Evolutionary conservation across 2,113 vertebrate species (phyloP).

Genomic region (Engystomops pustulosus): DNA sequence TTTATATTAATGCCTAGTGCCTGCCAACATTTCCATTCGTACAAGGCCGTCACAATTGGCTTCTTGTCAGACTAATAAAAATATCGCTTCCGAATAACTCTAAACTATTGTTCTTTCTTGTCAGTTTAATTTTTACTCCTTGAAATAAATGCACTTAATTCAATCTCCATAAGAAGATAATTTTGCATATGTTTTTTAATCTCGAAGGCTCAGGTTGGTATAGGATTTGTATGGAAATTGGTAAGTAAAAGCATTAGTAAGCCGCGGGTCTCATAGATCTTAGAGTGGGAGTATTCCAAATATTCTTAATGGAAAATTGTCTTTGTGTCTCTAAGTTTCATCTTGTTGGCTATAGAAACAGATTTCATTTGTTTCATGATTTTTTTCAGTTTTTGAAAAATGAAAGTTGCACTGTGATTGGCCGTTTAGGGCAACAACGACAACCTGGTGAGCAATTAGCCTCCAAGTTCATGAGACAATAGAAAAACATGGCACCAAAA

Average conservation of each 20-base stretch:
- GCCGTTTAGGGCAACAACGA: too few relatives aligned
- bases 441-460: too few relatives aligned
- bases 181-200: slow-evolving; percentile 7
- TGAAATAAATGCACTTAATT: slow-evolving; percentile 39
- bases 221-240: neutral
- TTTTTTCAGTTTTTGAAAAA: too few relatives aligned
- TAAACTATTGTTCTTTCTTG: slow-evolving; percentile 32
- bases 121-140: slow-evolving; percentile 26
- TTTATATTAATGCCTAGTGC: slow-evolving; percentile 12
- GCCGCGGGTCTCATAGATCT: neutral
- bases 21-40: slow-evolving; percentile 26
- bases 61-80: slow-evolving; percentile 40
- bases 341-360: too few relatives aligned
- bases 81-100: slow-evolving; percentile 14
- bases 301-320: too few relatives aligned
- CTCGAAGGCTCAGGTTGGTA: neutral
- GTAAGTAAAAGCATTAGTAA: neutral
- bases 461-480: too few relatives aligned
- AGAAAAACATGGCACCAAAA: too few relatives aligned
- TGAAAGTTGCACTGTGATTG: too few relatives aligned
- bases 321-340: too few relatives aligned
- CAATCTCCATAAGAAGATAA: neutral
- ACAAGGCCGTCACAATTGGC: slow-evolving; percentile 33
- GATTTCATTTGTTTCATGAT: too few relatives aligned
- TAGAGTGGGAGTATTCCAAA: too few relatives aligned